These are phyloP conservation scores for Hippoglossus stenolepis DNA, from an alignment of 2,113 vertebrate genomes.

Conservation along the genomic window DNA sequence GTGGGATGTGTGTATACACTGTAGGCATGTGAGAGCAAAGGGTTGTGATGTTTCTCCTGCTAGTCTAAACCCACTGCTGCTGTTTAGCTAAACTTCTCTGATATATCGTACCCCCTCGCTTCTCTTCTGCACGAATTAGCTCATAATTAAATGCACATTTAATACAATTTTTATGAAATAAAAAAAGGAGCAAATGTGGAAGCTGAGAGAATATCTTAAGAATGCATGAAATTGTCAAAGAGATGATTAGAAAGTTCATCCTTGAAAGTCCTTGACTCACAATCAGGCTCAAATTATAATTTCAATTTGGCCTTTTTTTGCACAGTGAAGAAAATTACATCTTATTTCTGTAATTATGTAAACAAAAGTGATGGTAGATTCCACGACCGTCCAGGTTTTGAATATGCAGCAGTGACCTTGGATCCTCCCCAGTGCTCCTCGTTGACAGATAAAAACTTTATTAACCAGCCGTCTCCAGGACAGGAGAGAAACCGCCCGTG, in stretches of 20 bases:
- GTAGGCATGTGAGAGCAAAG: neutral
- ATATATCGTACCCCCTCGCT: slow-evolving; percentile 32
- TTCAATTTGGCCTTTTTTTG: slow-evolving; percentile 70
- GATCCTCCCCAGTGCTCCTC: slow-evolving; percentile 51
- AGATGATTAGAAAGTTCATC: slow-evolving; percentile 75
- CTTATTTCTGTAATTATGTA: slow-evolving; percentile 80
- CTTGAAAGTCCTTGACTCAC: slow-evolving; percentile 81
- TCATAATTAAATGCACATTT: slow-evolving; percentile 77
- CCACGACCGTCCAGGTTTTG: slow-evolving; percentile 43
- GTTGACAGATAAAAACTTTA: slow-evolving; percentile 80
- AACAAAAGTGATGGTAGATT: slow-evolving; percentile 69
- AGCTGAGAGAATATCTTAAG: slow-evolving; percentile 71
- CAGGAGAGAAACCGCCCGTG: slow-evolving; percentile 66
- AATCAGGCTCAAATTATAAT: slow-evolving; percentile 78
- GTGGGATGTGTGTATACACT: slow-evolving; percentile 25
- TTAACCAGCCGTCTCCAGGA: slow-evolving; percentile 68
- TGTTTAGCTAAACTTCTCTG: slow-evolving; percentile 48
- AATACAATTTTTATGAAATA: slow-evolving; percentile 72
- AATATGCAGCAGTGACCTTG: slow-evolving; percentile 71
- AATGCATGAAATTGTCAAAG: slow-evolving; percentile 74
- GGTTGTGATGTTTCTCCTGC: neutral
- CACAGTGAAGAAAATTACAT: slow-evolving; percentile 59
- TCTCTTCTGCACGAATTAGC: slow-evolving; percentile 54
- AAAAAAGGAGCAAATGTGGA: slow-evolving; percentile 58
- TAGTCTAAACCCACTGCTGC: slow-evolving; percentile 30